Evolutionary conservation across 2,113 vertebrate genomes (phyloP), one percentile per base, ranked within the genome.

Genomic region (Phrynosoma platyrhinos): DNA sequence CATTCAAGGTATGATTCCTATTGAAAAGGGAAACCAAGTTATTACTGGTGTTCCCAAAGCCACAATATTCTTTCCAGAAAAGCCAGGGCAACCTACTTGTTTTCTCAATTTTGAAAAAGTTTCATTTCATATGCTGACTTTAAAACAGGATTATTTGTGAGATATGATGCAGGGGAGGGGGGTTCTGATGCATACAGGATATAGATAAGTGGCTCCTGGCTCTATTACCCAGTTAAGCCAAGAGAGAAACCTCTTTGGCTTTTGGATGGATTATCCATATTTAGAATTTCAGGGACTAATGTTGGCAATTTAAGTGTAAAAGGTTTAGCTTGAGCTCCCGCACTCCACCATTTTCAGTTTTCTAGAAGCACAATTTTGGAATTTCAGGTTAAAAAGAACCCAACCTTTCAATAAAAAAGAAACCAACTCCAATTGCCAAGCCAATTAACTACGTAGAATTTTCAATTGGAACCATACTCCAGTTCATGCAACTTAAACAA

Each of bases 351-450:
- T 32, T 9, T 64, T 82, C 20, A 64, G 23, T 47, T 82, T 82
- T 87, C 40, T 71, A 87, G 71, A 76, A 66, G 64, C 55, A 32
- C 53, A 62, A 76, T 18, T 52, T 82, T 82, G 53, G 10, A 82
- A 16, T 87, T 82, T 76, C 36, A 66, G 20, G 13, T 82, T 66
- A 71, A 87, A 87, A 78, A 66, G 53, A 87, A 27, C 78, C 23
- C 27, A 77, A 3, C 27, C 5, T 58, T 74, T 75, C 20, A n/a
- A n/a, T 91, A 52, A 52, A 66, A 87, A 58, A 25, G 14, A 68
- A 3, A 32, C 0, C 1, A 36, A 62, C 40, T 69, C 9, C 77
- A 82, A 77, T 62, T 82, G 40, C 79, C 42, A 14, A 64, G 83
- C 2, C 69, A 52, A 1, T 1, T 32, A 5, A 81, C 68, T 92